phyloP scores from a whole-genome alignment of 1,140 invertebrate species.

The Protaetia brevitarsis region DNA sequence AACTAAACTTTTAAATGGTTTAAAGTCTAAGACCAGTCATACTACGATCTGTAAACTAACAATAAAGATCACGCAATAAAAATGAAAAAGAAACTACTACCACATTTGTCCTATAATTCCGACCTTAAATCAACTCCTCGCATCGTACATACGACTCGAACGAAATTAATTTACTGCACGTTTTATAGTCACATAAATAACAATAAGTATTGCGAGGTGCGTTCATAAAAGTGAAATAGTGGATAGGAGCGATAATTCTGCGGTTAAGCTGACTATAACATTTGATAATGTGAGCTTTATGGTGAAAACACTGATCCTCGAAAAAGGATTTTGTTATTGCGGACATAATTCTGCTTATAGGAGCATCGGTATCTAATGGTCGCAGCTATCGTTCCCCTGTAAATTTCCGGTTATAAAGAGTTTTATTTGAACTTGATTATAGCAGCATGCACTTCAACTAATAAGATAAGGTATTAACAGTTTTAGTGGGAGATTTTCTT shows the following conservation, averaged over 20 bases:
- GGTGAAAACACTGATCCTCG: neutral
- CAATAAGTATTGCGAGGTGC: neutral
- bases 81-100: neutral
- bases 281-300: slow-evolving; percentile 10
- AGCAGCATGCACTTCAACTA: too few relatives aligned
- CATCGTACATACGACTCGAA: neutral
- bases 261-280: neutral
- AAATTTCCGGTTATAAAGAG: too few relatives aligned
- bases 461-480: too few relatives aligned
- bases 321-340: slow-evolving; percentile 15
- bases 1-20: too few relatives aligned
- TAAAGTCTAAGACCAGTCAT: too few relatives aligned
- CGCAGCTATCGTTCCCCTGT: too few relatives aligned
- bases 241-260: neutral
- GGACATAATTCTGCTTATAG: neutral
- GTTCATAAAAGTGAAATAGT: neutral
- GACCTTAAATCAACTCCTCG: neutral
- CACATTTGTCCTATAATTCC: neutral
- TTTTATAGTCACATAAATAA: slow-evolving; percentile 15
- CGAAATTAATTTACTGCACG: slow-evolving; percentile 10
- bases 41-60: too few relatives aligned
- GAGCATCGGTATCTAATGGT: too few relatives aligned
- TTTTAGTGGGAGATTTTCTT: too few relatives aligned
- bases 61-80: neutral
- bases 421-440: too few relatives aligned